Evolutionary conservation across 2,888 invertebrate genomes (phyloP).

Genomic region (Steromphala cineraria): DNA sequence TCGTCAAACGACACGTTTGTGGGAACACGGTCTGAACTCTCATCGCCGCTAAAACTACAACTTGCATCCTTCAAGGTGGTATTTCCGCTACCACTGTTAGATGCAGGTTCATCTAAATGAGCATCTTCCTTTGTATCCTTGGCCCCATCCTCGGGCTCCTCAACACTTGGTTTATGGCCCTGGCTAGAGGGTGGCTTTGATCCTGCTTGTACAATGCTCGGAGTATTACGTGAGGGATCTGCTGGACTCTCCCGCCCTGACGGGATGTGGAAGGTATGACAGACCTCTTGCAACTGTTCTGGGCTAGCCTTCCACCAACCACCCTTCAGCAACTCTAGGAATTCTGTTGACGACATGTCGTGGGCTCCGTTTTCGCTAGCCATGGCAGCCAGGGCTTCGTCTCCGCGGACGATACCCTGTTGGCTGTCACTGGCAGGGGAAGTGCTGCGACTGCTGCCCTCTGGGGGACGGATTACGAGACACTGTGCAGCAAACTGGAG

Average conservation of each 20-base stretch:
- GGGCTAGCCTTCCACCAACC: slow-evolving; percentile 56
- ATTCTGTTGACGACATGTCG: background rate
- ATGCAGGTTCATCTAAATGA: background rate
- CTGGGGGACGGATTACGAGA: slow-evolving; percentile 42
- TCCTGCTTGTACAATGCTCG: too few relatives aligned
- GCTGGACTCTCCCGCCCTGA: slow-evolving; percentile 23
- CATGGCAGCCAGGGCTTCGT: slow-evolving; percentile 19
- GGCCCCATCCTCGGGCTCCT: background rate
- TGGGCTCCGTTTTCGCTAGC: background rate
- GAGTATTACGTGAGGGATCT: background rate
- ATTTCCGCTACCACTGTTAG: background rate
- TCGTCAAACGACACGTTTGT: slow-evolving; percentile 51
- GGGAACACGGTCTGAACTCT: slow-evolving; percentile 31
- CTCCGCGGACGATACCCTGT: slow-evolving; percentile 16
- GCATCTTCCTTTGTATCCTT: background rate
- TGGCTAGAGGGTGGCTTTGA: background rate
- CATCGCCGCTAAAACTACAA: slow-evolving; percentile 11
- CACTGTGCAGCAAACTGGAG: slow-evolving; percentile 67
- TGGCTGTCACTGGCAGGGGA: slow-evolving; percentile 22
- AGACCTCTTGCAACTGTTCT: slow-evolving; percentile 38
- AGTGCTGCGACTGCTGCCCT: slow-evolving; percentile 14
- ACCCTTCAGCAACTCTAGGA: slow-evolving; percentile 36
- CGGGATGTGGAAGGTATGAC: slow-evolving; percentile 11
- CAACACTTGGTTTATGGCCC: slow-evolving; percentile 1
- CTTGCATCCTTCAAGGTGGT: slow-evolving; percentile 7